phyloP scores from a whole-genome alignment of 1,140 invertebrate species.

The Portunus trituberculatus region DNA sequence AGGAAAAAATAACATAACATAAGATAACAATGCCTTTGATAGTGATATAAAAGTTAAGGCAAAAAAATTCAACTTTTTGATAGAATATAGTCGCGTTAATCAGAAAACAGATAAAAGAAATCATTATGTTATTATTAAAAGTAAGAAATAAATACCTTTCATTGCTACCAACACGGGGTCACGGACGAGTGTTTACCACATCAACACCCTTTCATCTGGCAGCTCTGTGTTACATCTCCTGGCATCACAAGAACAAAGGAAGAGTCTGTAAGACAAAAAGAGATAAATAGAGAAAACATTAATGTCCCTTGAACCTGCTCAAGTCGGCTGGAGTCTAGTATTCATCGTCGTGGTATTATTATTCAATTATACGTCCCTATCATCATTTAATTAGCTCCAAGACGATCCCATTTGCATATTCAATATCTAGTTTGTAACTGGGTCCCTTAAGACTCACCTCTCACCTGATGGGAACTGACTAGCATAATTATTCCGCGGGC shows the following conservation, averaged over 20 bases:
- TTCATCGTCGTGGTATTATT: conserved; percentile 38
- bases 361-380: conserved; percentile 55
- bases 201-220: too few species aligned
- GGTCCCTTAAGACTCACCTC: conserved; percentile 33
- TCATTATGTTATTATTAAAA: too few species aligned
- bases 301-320: neutral
- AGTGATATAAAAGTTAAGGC: too few species aligned
- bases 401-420: conserved; percentile 56
- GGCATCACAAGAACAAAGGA: neutral
- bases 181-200: too few species aligned
- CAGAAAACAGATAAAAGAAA: too few species aligned
- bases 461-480: conserved; percentile 44
- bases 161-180: too few species aligned
- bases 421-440: conserved; percentile 54
- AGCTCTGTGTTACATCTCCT: too few species aligned
- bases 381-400: conserved; percentile 47
- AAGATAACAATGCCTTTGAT: too few species aligned
- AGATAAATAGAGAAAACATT: neutral
- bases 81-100: too few species aligned
- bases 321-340: neutral
- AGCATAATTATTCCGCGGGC: conserved; percentile 27
- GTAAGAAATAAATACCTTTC: too few species aligned
- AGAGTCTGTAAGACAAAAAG: neutral
- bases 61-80: too few species aligned
- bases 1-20: too few species aligned